A percentile compares a stretch with the other conserved stretches of the same genome.
Conservation (phyloP, 2,797 vertebrate genomes). For the Etheostoma perlongum region DNA sequence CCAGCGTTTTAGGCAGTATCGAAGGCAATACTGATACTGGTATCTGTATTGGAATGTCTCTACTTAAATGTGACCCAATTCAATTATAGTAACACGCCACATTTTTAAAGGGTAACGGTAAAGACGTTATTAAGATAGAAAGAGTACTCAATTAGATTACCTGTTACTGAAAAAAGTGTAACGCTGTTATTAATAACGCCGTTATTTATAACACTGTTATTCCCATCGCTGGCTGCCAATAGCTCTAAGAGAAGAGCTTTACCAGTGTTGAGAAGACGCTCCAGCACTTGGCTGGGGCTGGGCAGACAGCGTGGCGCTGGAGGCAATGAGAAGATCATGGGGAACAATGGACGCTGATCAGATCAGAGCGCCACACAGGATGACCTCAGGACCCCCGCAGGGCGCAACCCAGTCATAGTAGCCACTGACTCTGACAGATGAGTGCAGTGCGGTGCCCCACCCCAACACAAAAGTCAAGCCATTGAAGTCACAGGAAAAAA, state of each 20-base stretch:
- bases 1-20: no score
- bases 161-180: no score
- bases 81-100: no score
- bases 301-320: slow-evolving; percentile 54
- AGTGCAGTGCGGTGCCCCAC: slow-evolving; percentile 64
- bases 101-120: no score
- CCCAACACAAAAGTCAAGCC: slow-evolving; percentile 76
- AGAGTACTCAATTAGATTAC: no score
- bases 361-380: slow-evolving; percentile 78
- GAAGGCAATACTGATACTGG: no score
- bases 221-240: neutral
- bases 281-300: slow-evolving; percentile 25
- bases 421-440: slow-evolving; percentile 78
- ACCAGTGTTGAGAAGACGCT: slow-evolving; percentile 27
- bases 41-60: no score
- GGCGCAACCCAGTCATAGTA: slow-evolving; percentile 83
- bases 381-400: slow-evolving; percentile 83
- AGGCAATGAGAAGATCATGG: slow-evolving; percentile 61
- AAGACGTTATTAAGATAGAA: no score
- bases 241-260: neutral
- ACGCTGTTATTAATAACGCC: no score
- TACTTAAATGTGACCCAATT: no score
- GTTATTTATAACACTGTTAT: no score
- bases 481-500: slow-evolving; percentile 75
- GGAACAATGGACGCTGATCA: slow-evolving; percentile 71